Percentiles rank a stretch among this genome's conserved stretches.
Conservation (phyloP, 2,888 invertebrate genomes). For the Endotricha flammealis region DNA sequence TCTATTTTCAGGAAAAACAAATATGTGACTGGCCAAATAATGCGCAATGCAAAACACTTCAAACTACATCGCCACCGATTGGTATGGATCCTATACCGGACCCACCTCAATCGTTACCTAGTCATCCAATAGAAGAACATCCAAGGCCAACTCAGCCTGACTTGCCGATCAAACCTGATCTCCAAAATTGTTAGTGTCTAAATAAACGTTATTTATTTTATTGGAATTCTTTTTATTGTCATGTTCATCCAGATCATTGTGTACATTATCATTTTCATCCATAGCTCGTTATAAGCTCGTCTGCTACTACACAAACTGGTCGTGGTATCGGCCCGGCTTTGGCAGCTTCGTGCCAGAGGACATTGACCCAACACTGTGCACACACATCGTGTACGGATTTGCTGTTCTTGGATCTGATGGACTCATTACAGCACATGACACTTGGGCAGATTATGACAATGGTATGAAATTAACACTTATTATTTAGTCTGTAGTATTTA, state of each 20-base stretch:
- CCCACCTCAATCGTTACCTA: conserved; percentile 10
- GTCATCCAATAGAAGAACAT: conserved; percentile 18
- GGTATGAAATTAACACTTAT: no score
- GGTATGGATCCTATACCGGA: conserved; percentile 24
- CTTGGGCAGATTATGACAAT: conserved; percentile 94
- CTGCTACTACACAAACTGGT: conserved; percentile 96
- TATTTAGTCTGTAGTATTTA: no score
- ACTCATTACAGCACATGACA: conserved; percentile 89
- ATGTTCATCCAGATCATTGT: conserved; percentile 4
- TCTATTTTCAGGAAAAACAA: conserved; percentile 65
- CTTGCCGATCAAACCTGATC: conserved; percentile 40
- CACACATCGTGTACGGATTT: conserved; percentile 95
- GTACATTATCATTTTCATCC: conserved; percentile 8
- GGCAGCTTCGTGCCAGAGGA: conserved; percentile 92
- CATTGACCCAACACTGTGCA: conserved; percentile 91
- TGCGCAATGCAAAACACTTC: conserved; percentile 76
- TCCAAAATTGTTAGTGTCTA: conserved; percentile 48
- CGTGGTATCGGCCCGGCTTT: conserved; percentile 90
- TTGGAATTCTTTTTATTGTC: conserved; percentile 28
- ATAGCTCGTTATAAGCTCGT: conserved; percentile 87
- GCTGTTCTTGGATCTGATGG: conserved; percentile 92
- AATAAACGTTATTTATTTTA: conserved; percentile 21
- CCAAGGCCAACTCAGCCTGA: conserved; percentile 23
- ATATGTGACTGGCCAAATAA: conserved; percentile 86
- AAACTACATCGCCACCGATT: conserved; percentile 35